Base-by-base conservation (phyloP, 2,888 invertebrate species). In the Nasonia oneida region DNA sequence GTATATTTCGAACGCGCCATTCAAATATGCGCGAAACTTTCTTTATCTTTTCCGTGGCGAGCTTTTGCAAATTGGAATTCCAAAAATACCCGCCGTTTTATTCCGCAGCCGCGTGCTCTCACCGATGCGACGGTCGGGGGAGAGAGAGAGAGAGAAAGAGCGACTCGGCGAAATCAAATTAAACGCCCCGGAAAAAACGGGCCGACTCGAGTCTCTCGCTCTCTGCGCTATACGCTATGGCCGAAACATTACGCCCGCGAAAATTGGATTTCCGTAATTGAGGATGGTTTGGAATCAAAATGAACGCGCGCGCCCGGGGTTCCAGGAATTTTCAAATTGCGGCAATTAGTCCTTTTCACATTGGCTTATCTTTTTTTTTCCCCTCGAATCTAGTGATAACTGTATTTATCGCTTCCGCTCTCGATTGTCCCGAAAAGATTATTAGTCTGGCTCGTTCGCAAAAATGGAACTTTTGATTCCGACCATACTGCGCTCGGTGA, bases 41-140 rank as follows among this genome's bases (percentile, higher is more conserved):
- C 83, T 79, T 79, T 79, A 74, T 75, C 50, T 74, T 39, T 29
- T 18, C 74, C 50, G 37, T 5, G 42, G 47, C 47, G 42, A 18
- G n/a, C 37, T 79, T 50, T 79, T 80, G 64, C 57, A 75, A 80
- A 80, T 80, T 84, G 79, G 74, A 75, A 84, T 80, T 84, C 84
- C 78, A 61, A 83, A 83, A 78, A 78, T 83, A 33, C 73, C 2
- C 42, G 50, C 82, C 18, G 29, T 53, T 61, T 81, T 74, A 73
- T 53, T 61, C 73, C n/a, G 23, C 29, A 53, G 18, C 4, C 53
- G 53, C 53, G 1, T 15, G 3, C 18, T 0, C 15, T 53, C 53
- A 5, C 15, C 53, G 39, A 71, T 42, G n/a, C 39, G 67, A 47
- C 29, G 67, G 42, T 12, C 8, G 71, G 8, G 4, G n/a, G 61